phyloP scores from a whole-genome alignment of 2,113 vertebrate species.

The Abramis brama region DNA sequence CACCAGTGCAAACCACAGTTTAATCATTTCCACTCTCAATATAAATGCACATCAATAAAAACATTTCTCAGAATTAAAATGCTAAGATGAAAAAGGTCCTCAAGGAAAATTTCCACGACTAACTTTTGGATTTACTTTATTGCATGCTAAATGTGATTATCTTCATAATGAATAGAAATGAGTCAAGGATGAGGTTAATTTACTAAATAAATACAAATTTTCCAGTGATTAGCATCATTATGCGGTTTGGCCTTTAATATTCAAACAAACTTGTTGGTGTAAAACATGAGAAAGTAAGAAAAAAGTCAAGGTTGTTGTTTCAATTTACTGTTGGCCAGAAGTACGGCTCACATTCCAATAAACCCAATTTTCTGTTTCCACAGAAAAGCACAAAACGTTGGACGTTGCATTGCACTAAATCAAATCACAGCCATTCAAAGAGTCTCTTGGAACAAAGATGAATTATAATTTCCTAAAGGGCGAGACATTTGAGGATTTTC shows the following conservation, averaged over 20 bases:
- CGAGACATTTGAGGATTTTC: constrained; percentile 31
- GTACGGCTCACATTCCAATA: background rate
- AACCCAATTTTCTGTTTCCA: background rate
- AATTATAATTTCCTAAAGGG: constrained; percentile 46
- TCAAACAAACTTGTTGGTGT: constrained; percentile 22
- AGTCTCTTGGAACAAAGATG: constrained; percentile 30
- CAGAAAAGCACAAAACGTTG: constrained; percentile 8
- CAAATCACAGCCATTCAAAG: constrained; percentile 38
- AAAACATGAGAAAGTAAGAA: background rate
- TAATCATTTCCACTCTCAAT: constrained; percentile 8
- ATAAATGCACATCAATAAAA: background rate
- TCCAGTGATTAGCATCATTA: background rate
- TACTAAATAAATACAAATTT: background rate
- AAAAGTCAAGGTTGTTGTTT: background rate
- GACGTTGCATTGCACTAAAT: constrained; percentile 20
- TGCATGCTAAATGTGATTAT: background rate
- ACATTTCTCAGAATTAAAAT: background rate
- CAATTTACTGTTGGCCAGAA: background rate
- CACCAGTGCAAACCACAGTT: background rate
- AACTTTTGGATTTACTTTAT: background rate
- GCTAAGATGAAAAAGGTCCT: too few species aligned
- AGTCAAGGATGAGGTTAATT: background rate
- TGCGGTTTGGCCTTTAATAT: background rate
- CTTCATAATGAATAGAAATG: background rate
- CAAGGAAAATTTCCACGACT: constrained; percentile 5